A percentile compares a stretch with the other conserved stretches of the same genome.
Evolutionary conservation across 2,888 invertebrate genomes (phyloP).

Genomic region (Monochamus alternatus): DNA sequence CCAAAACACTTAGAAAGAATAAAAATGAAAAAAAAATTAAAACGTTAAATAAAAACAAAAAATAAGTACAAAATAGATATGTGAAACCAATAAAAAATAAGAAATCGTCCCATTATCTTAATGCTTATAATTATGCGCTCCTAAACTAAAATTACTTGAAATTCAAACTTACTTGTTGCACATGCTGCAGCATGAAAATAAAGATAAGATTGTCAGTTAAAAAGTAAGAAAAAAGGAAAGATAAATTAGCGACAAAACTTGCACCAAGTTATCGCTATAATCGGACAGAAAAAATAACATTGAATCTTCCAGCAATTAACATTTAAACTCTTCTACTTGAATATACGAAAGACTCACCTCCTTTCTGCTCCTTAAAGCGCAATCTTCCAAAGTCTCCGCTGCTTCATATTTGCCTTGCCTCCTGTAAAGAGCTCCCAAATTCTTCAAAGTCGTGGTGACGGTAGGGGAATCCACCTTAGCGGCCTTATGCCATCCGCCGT

Average conservation of each 20-base stretch:
- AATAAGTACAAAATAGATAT: too few relatives aligned
- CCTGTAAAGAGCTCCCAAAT: slow-evolving; percentile 97
- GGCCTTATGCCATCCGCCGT: slow-evolving; percentile 98
- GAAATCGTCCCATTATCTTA: too few relatives aligned
- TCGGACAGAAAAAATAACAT: too few relatives aligned
- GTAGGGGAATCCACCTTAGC: slow-evolving; percentile 98
- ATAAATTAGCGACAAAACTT: slow-evolving; percentile 10
- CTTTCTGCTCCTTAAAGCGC: slow-evolving; percentile 95
- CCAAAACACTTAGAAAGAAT: too few relatives aligned
- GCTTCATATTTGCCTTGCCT: slow-evolving; percentile 99
- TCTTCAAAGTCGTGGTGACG: slow-evolving; percentile 98
- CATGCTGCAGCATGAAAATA: slow-evolving; percentile 74
- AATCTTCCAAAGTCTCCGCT: slow-evolving; percentile 98
- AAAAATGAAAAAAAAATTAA: too few relatives aligned
- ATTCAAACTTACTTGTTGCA: slow-evolving; percentile 76
- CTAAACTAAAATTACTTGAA: slow-evolving; percentile 12
- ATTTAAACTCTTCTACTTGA: too few relatives aligned
- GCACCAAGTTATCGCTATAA: not conserved
- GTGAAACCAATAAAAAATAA: too few relatives aligned
- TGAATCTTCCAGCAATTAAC: too few relatives aligned
- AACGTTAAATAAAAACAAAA: too few relatives aligned
- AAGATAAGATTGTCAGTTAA: slow-evolving; percentile 41
- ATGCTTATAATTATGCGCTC: too few relatives aligned
- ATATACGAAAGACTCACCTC: slow-evolving; percentile 77
- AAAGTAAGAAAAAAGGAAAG: slow-evolving; percentile 40